A percentile compares a stretch with the other conserved stretches of the same genome.
These are phyloP conservation scores for Otus scops DNA, from an alignment of 2,797 vertebrate species.

Conservation along the genomic window DNA sequence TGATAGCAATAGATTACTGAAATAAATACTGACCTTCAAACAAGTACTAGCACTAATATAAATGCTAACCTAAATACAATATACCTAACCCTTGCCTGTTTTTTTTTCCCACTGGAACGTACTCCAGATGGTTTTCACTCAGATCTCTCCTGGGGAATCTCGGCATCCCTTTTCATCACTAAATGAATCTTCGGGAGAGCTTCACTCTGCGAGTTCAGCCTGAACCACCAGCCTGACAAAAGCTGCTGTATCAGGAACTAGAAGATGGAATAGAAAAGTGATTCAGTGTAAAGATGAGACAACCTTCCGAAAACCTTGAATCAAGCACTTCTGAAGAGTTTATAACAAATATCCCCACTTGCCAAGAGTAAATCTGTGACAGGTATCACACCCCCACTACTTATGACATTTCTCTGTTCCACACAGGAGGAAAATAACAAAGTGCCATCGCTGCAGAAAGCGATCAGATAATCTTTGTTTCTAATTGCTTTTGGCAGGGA, in stretches of 20 bases:
- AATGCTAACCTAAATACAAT: not conserved
- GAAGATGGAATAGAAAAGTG: not conserved
- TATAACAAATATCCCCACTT: not conserved
- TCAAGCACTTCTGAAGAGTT: not conserved
- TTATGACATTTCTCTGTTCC: not conserved
- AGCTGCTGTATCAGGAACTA: not conserved
- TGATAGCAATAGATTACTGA: not conserved
- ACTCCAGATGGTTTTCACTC: not conserved
- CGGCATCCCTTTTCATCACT: not conserved
- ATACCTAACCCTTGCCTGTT: not conserved
- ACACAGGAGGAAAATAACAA: not conserved
- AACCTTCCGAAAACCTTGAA: not conserved
- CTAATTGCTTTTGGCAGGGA: constrained; percentile 3
- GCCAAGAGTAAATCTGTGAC: not conserved
- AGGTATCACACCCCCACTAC: not conserved
- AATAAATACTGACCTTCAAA: not conserved
- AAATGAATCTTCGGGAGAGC: not conserved
- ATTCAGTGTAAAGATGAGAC: not conserved
- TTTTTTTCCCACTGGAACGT: not conserved
- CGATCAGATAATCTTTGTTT: not conserved
- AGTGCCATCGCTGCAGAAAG: not conserved
- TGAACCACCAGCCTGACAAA: not conserved
- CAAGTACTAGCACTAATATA: not conserved
- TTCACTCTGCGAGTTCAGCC: not conserved
- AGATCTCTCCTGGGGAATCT: not conserved